A percentile compares a stretch with the other conserved stretches of the same genome.
Evolutionary conservation across 2,888 invertebrate species (phyloP).

Genomic region (Caenorhabditis panamensis): DNA sequence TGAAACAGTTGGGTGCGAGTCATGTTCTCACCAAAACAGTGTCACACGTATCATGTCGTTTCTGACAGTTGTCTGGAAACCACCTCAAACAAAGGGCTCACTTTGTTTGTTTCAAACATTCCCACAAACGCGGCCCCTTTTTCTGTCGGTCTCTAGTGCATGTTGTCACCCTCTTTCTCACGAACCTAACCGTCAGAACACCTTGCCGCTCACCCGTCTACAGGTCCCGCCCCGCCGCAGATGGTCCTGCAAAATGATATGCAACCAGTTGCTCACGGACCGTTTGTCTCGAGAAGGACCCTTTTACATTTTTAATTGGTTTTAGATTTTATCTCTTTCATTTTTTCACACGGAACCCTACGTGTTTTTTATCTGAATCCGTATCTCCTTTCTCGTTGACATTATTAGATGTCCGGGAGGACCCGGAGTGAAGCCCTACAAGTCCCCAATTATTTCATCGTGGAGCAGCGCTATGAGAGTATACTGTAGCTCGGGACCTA

Average conservation of each 20-base stretch:
- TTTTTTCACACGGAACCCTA: not conserved
- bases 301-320: not conserved
- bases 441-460: slow-evolving; percentile 40
- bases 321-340: too few species aligned
- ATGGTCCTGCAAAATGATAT: not conserved
- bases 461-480: not conserved
- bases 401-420: slow-evolving; percentile 14
- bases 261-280: slow-evolving; percentile 5
- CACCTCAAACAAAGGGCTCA: not conserved
- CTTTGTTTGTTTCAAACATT: slow-evolving; percentile 29
- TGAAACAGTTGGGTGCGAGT: not conserved
- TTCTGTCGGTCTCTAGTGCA: slow-evolving; percentile 24
- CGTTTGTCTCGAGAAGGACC: not conserved
- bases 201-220: not conserved
- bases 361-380: not conserved
- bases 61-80: not conserved
- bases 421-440: slow-evolving; percentile 20
- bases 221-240: slow-evolving; percentile 6
- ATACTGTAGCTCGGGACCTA: slow-evolving; percentile 12
- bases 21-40: not conserved
- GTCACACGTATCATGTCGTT: not conserved
- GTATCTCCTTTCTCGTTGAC: not conserved
- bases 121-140: slow-evolving; percentile 40
- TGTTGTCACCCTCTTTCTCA: slow-evolving; percentile 49
- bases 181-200: not conserved